Base-by-base conservation (phyloP, 2,888 invertebrate species). In the Caradrina kadenii region DNA sequence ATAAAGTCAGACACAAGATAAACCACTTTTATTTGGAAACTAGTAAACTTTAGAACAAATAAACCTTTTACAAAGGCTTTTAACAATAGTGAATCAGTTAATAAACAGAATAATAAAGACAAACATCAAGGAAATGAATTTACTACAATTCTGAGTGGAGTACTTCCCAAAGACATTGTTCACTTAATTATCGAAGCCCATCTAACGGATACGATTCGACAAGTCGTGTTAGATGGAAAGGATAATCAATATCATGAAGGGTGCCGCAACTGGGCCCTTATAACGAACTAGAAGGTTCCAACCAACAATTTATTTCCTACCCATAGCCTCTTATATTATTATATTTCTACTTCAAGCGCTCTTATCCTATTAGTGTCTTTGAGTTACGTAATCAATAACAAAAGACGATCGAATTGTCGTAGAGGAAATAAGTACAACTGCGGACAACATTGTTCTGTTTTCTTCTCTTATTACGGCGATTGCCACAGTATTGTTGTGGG, bases 321-420 rank as follows among this genome's bases (percentile, higher is more conserved):
- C 64, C 68, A 69, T 75, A 71, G 69, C 76, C 68, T 80, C 79
- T 84, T 39, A 13, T 39, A 39, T 39, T 39, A 39, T 39, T 81
- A 80, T 77, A 79, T 79, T 77, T 77, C 71, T 39, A 74, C 76
- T 80, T 78, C 58, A 81, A 83, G 77, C 79, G 72, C 73, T 82
- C 78, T 83, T 81, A 85, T 85, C 78, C 76, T 77, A 82, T 85
- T 85, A 86, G 75, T 72, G 69, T 76, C 82, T 79, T 82, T 78
- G 81, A 78, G 73, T 83, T 84, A 78, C 65, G 70, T 72, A 73
- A 78, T 77, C 80, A 80, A 76, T 83, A 81, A 81, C 75, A 80
- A 80, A 79, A 77, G 75, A 73, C 49, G 65, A 53, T 74, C 39
- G 61, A 61, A 59, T 11, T 66, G 59, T 69, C 67, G 48, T 55